Evolutionary conservation across 2,113 vertebrate genomes (phyloP).

Genomic region (Callipepla squamata): DNA sequence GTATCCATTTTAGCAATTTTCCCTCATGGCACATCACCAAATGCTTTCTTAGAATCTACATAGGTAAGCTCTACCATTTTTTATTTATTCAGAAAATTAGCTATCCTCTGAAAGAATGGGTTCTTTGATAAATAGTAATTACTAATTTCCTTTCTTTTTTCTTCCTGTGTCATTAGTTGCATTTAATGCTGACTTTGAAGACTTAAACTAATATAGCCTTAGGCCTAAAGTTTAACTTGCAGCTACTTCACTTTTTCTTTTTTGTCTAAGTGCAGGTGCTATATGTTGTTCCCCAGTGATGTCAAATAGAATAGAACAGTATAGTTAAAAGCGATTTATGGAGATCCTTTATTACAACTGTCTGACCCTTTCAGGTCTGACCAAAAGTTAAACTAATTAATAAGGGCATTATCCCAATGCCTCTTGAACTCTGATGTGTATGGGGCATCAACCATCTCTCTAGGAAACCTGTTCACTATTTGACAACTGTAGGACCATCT

Average conservation of each 20-base stretch:
- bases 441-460: neutral
- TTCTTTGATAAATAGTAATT: too few species aligned
- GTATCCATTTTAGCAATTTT: neutral
- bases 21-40: neutral
- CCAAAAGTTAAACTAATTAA: neutral
- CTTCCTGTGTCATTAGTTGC: too few species aligned
- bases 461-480: neutral
- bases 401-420: neutral
- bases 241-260: neutral
- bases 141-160: too few species aligned
- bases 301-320: neutral
- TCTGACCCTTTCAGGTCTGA: neutral
- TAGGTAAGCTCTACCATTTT: neutral
- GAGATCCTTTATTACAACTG: neutral
- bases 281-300: neutral
- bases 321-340: neutral
- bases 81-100: constrained; percentile 15
- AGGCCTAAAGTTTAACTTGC: neutral
- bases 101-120: neutral
- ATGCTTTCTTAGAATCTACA: neutral
- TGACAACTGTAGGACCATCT: neutral
- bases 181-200: too few species aligned
- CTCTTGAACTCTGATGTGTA: neutral
- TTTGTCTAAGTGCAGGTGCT: neutral
- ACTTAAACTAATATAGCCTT: too few species aligned